Base-by-base conservation (phyloP, 2,888 invertebrate species). In the Hipparchia semele region DNA sequence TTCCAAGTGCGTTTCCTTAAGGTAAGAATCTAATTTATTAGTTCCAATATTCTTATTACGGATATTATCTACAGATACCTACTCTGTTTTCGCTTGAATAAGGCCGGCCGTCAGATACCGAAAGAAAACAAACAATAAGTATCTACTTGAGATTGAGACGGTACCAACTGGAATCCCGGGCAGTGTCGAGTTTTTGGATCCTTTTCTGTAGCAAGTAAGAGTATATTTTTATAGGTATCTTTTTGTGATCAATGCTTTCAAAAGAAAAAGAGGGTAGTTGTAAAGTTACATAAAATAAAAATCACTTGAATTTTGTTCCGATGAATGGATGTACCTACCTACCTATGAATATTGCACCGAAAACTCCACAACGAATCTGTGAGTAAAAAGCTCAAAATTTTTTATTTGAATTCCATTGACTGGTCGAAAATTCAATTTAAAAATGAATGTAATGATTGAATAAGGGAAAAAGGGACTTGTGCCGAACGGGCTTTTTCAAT, bases 371-470 rank as follows among this genome's bases (percentile, higher is more conserved):
- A 59, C 58, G 6, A 59, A 68, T 58, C 45, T 45, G 46, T 23
- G 56, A 58, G 46, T 49, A 58, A 58, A 49, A 58, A 46, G 68
- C 58, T 68, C 13, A 46, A 68, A 68, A 59, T 68, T 49, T 68
- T 56, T 58, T 56, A 49, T 46, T 68, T 68, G 68, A 68, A 68
- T 68, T 68, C 45, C 58, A 68, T 68, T 68, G 68, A 68, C 58
- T 58, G 58, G 68, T 58, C 68, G 56, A 58, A 68, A 68, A 68
- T 59, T 58, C 68, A 59, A 68, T 68, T 58, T 49, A 68, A 58
- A 68, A 59, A 46, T 68, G 68, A 68, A 68, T 68, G 49, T 68
- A 58, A 68, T 58, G 58, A 54, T 68, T 49, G 68, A 68, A 39
- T 67, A n/a, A 45, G 58, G 66, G 53, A 9, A 46, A 68, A 68